A percentile compares a stretch with the other conserved stretches of the same genome.
Evolutionary conservation across 2,888 invertebrate genomes (phyloP).

Genomic region (Bibio marci): DNA sequence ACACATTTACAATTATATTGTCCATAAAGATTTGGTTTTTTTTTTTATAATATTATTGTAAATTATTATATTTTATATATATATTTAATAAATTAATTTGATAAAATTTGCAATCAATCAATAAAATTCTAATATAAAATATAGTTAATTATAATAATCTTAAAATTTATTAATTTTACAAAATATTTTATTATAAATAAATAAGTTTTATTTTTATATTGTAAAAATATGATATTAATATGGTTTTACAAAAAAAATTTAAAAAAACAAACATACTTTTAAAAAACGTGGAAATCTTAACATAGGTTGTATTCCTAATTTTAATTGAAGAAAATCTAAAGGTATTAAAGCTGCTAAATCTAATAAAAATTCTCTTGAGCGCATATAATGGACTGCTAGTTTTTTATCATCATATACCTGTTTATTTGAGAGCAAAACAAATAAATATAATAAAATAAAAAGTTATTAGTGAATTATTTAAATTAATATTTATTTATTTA

Average conservation of each 20-base stretch:
- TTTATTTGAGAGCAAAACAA: constrained; percentile 4
- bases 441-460: neutral
- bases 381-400: constrained; percentile 73
- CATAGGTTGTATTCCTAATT: constrained; percentile 68
- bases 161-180: neutral
- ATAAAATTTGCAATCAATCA: no score
- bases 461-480: no score
- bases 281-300: constrained; percentile 76
- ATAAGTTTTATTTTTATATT: neutral
- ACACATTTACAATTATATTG: no score
- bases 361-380: constrained; percentile 66
- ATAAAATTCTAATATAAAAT: no score
- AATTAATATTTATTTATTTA: no score
- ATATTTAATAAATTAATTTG: no score
- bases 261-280: constrained; percentile 41
- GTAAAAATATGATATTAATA: neutral
- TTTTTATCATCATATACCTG: constrained; percentile 79
- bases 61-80: no score
- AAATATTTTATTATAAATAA: neutral
- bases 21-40: no score
- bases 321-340: constrained; percentile 71
- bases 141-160: no score
- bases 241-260: neutral
- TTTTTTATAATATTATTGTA: no score
- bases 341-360: constrained; percentile 72